Conservation (phyloP, 2,797 vertebrate species). For the Eleutherodactylus coqui region DNA sequence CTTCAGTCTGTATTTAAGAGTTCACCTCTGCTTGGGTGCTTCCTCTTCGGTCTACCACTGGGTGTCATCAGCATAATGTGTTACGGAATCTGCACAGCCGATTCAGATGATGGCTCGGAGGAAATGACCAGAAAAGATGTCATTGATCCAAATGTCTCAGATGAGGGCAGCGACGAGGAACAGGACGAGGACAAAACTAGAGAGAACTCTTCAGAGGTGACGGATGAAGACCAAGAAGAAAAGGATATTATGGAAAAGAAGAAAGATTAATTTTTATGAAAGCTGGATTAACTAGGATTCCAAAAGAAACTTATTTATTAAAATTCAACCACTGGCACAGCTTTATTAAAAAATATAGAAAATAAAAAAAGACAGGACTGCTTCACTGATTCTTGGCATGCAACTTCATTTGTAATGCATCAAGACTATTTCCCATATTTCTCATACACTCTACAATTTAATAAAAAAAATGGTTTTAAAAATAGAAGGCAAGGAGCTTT, state of each 20-base stretch:
- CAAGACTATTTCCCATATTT: conserved; percentile 33
- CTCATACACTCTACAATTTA: conserved; percentile 38
- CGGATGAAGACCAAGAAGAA: conserved; percentile 72
- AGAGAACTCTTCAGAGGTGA: conserved; percentile 71
- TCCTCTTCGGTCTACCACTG: conserved; percentile 95
- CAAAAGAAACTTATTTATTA: conserved; percentile 78
- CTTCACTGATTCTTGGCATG: conserved; percentile 50
- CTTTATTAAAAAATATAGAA: conserved; percentile 62
- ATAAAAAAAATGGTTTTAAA: conserved; percentile 43
- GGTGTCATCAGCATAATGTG: conserved; percentile 99
- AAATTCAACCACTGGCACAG: conserved; percentile 70
- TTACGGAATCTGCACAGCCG: conserved; percentile 96
- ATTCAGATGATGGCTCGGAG: conserved; percentile 84
- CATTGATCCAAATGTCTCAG: conserved; percentile 76
- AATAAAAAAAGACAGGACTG: conserved; percentile 25
- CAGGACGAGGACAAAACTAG: conserved; percentile 72
- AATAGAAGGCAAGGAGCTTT: conserved; percentile 23
- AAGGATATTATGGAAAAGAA: conserved; percentile 89
- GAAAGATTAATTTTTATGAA: conserved; percentile 81
- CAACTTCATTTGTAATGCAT: conserved; percentile 36
- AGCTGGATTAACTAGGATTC: conserved; percentile 66
- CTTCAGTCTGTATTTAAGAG: conserved; percentile 94
- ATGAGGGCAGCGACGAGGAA: conserved; percentile 78
- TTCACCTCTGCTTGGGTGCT: conserved; percentile 95
- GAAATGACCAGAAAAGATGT: conserved; percentile 82